Base-by-base conservation (phyloP, 2,797 vertebrate genomes). In the Champsocephalus esox region DNA sequence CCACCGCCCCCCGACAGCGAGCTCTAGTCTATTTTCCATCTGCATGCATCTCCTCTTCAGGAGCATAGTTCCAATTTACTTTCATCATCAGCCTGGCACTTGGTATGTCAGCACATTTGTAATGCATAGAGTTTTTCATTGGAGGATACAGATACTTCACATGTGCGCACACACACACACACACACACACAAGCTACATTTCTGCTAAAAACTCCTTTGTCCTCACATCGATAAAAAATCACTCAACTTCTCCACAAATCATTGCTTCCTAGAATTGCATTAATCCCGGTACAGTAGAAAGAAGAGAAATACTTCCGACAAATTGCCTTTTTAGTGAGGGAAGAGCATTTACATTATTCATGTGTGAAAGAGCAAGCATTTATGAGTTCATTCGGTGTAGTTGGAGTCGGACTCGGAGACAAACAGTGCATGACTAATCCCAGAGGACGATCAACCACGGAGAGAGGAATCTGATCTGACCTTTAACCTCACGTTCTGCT, bases 341-440 rank as follows among this genome's bases (percentile, higher is more conserved):
- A 52, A 83, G 72, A 86, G 75, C n/a, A 12, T 89, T 80, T 92
- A 87, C 81, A 91, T 92, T 89, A 90, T 90, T 92, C 83, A 92
- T 93, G 86, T 75, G 55, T 66, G 78, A 90, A 77, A 75, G 76
- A 84, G 78, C 65, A 58, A 81, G 73, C 85, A 57, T 87, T 84
- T 84, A 71, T 70, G 77, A 88, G 83, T 85, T 89, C 45, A 85
- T 88, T 87, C 86, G 73, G 79, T 86, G 81, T 66, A 73, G 77
- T 79, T 85, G 56, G 59, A 60, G 81, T 86, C 73, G 75, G 87
- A 87, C 80, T 87, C 60, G 66, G 80, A 43, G 9, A 69, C 60
- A 70, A 51, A 41, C 68, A 60, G 59, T 66, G 68, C 74, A 56
- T 84, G 83, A 87, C 68, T 87, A 83, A 83, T 70, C 78, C 49